Conservation (phyloP, 2,797 vertebrate genomes). For the Adrianichthys oophorus region DNA sequence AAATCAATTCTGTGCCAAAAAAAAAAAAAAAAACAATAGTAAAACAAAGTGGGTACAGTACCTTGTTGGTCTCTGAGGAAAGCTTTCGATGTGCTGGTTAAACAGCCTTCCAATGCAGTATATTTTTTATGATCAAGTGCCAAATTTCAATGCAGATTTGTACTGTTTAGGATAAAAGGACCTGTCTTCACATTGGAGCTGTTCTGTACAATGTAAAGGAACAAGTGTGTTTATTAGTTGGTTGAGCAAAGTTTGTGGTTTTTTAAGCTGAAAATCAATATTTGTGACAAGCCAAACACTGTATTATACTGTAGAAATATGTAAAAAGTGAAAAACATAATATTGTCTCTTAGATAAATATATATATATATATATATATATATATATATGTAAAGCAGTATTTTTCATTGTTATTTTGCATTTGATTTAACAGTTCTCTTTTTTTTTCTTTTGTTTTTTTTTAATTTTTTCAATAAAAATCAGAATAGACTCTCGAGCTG, state of each 20-base stretch:
- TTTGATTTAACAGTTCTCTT: conserved; percentile 52
- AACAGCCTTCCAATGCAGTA: conserved; percentile 57
- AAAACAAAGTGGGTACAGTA: conserved; percentile 62
- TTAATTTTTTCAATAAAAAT: conserved; percentile 34
- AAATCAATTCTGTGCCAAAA: conserved; percentile 67
- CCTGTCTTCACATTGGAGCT: conserved; percentile 33
- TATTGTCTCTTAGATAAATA: conserved; percentile 35
- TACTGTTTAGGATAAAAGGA: conserved; percentile 34
- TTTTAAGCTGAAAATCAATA: conserved; percentile 36
- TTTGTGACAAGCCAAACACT: conserved; percentile 56
- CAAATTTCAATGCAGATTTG: conserved; percentile 35
- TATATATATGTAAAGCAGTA: conserved; percentile 43
- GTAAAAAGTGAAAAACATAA: conserved; percentile 58
- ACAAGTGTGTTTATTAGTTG: conserved; percentile 36
- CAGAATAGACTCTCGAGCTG: conserved; percentile 66
- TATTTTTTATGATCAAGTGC: conserved; percentile 71
- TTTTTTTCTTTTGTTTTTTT: conserved; percentile 12
- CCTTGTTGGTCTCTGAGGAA: conserved; percentile 73
- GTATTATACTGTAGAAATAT: conserved; percentile 71
- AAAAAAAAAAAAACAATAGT: conserved; percentile 4
- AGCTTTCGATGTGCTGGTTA: conserved; percentile 45
- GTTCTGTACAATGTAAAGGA: conserved; percentile 29
- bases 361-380: conserved; percentile 30
- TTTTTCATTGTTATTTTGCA: conserved; percentile 65
- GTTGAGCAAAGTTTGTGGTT: conserved; percentile 27